A percentile compares a stretch with the other conserved stretches of the same genome.
phyloP scores from a whole-genome alignment of 2,113 vertebrate genomes.

The Oryzias curvinotus region DNA sequence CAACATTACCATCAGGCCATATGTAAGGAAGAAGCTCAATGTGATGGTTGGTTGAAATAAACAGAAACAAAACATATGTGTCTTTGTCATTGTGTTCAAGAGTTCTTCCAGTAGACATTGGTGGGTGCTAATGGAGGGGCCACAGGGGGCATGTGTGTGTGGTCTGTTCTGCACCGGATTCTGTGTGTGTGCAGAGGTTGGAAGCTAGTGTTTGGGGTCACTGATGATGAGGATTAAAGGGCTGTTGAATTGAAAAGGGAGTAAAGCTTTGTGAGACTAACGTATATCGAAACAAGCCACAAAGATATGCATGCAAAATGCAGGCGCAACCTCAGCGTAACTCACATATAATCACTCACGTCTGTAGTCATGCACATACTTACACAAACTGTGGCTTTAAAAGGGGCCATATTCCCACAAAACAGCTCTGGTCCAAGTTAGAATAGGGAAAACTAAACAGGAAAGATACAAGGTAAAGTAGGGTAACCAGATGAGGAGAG shows the following conservation, averaged over 20 bases:
- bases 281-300: conserved; percentile 52
- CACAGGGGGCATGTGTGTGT: conserved; percentile 39
- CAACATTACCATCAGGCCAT: conserved; percentile 39
- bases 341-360: conserved; percentile 62
- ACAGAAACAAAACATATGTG: conserved; percentile 40
- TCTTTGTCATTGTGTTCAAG: conserved; percentile 43
- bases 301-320: conserved; percentile 45
- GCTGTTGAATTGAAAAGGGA: conserved; percentile 57
- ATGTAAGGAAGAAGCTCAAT: conserved; percentile 27
- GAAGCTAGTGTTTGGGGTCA: conserved; percentile 63
- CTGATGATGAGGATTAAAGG: conserved; percentile 74
- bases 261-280: conserved; percentile 63
- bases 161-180: conserved; percentile 35
- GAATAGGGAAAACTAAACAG: conserved; percentile 47
- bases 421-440: conserved; percentile 57
- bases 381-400: conserved; percentile 55
- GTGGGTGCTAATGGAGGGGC: conserved; percentile 46
- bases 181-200: conserved; percentile 49
- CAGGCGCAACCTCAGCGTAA: conserved; percentile 46
- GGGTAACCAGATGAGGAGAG: conserved; percentile 28
- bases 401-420: conserved; percentile 49
- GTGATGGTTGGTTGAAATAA: conserved; percentile 60
- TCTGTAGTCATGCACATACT: conserved; percentile 53
- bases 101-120: conserved; percentile 31
- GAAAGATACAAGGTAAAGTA: conserved; percentile 52